Evolutionary conservation across 2,888 invertebrate species (phyloP).

Genomic region (Himalopsyche tibetana): DNA sequence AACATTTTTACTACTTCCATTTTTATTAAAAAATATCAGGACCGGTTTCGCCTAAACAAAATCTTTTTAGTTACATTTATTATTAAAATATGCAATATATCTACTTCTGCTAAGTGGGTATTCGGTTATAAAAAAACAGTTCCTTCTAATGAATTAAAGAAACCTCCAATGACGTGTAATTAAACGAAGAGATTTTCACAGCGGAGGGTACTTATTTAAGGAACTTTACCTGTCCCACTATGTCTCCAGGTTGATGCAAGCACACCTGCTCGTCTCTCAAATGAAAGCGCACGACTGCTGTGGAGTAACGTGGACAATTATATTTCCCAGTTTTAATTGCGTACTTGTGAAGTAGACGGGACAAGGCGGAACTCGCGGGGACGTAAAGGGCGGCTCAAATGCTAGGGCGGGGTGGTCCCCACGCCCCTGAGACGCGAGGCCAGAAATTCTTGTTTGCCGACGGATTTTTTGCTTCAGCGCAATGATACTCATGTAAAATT

Average conservation of each 20-base stretch:
- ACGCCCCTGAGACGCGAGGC: slow-evolving; percentile 29
- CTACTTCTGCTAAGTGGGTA: background rate
- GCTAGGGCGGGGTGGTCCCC: slow-evolving; percentile 19
- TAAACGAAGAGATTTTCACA: slow-evolving; percentile 24
- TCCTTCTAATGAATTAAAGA: background rate
- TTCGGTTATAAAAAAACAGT: background rate
- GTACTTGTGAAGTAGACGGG: slow-evolving; percentile 62
- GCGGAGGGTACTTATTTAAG: slow-evolving; percentile 33
- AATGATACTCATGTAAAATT: slow-evolving; percentile 54
- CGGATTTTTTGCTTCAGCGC: slow-evolving; percentile 44
- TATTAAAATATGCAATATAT: too few relatives aligned
- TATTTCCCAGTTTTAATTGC: slow-evolving; percentile 64
- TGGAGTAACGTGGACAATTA: slow-evolving; percentile 60
- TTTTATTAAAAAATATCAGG: too few relatives aligned
- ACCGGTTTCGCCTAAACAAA: too few relatives aligned
- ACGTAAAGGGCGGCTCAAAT: slow-evolving; percentile 41
- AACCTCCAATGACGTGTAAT: slow-evolving; percentile 39
- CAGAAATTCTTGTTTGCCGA: slow-evolving; percentile 19
- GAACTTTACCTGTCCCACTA: slow-evolving; percentile 22
- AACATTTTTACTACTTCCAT: too few relatives aligned
- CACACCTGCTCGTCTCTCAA: slow-evolving; percentile 37
- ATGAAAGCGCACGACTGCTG: background rate
- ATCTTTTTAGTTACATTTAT: too few relatives aligned
- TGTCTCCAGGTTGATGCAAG: slow-evolving; percentile 45
- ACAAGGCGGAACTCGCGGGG: slow-evolving; percentile 38